Evolutionary conservation across 2,888 invertebrate species (phyloP).

Genomic region (Pristionchus mayeri): DNA sequence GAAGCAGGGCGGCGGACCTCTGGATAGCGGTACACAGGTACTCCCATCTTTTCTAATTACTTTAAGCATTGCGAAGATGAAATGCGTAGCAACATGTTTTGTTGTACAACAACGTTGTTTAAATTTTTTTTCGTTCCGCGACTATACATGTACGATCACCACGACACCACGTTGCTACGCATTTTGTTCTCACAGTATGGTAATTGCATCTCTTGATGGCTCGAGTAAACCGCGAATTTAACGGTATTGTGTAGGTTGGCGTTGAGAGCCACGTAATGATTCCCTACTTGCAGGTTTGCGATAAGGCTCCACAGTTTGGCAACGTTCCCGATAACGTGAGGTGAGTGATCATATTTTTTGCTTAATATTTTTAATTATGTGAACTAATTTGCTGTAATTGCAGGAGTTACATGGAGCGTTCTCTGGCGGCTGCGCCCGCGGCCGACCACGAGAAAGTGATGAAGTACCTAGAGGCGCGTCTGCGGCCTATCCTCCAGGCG

Average conservation of each 20-base stretch:
- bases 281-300: conserved; percentile 37
- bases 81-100: too few species aligned
- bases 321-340: conserved; percentile 40
- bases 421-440: conserved; percentile 91
- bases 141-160: too few species aligned
- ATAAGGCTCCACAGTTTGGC: conserved; percentile 45
- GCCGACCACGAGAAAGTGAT: conserved; percentile 94
- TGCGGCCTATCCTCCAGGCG: conserved; percentile 90
- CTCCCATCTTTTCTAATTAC: background rate
- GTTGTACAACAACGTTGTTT: too few species aligned
- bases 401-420: conserved; percentile 89
- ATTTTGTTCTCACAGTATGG: too few species aligned
- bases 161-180: too few species aligned
- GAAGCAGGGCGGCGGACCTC: conserved; percentile 39
- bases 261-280: too few species aligned
- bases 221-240: too few species aligned
- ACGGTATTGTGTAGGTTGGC: too few species aligned
- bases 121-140: too few species aligned
- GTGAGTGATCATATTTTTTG: background rate
- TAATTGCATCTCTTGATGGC: too few species aligned
- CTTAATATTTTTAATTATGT: background rate
- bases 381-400: conserved; percentile 34
- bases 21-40: conserved; percentile 35
- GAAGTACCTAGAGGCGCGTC: conserved; percentile 92
- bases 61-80: too few species aligned